Evolutionary conservation across 2,888 invertebrate genomes (phyloP).

Genomic region (Perizoma flavofasciatum): DNA sequence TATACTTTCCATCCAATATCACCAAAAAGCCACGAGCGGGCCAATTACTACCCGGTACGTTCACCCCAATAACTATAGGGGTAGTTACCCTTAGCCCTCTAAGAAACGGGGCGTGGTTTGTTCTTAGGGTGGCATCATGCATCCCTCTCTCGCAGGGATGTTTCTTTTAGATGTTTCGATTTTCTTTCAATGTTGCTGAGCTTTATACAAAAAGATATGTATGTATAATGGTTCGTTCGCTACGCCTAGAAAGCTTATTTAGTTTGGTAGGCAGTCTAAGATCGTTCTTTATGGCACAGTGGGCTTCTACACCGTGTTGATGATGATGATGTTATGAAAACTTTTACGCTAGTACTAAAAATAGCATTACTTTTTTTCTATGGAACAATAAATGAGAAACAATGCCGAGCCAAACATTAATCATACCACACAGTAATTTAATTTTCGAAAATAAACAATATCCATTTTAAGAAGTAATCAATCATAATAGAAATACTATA

Average conservation of each 20-base stretch:
- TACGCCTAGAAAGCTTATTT: no score
- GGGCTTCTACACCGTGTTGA: no score
- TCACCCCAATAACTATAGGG: constrained; percentile 52
- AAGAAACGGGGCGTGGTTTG: constrained; percentile 68
- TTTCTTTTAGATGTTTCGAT: constrained; percentile 34
- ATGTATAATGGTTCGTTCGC: no score
- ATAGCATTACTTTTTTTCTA: no score
- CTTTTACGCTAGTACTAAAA: no score
- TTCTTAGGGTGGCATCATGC: constrained; percentile 54
- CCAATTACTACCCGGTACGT: constrained; percentile 59
- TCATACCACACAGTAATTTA: constrained; percentile 35
- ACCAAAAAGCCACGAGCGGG: constrained; percentile 52
- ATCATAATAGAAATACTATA: constrained; percentile 2
- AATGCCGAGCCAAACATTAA: constrained; percentile 26
- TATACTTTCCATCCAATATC: constrained; percentile 17
- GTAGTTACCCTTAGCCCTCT: constrained; percentile 54
- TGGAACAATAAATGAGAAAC: neutral
- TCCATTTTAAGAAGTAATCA: constrained; percentile 42
- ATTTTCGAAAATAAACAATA: constrained; percentile 43
- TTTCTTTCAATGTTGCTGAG: constrained; percentile 35
- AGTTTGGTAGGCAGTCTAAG: no score
- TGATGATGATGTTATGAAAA: no score
- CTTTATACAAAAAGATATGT: neutral
- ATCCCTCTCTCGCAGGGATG: constrained; percentile 52
- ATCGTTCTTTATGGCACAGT: no score